Base-by-base conservation (phyloP, 1,140 invertebrate genomes). In the Drosophila aff. region DNA sequence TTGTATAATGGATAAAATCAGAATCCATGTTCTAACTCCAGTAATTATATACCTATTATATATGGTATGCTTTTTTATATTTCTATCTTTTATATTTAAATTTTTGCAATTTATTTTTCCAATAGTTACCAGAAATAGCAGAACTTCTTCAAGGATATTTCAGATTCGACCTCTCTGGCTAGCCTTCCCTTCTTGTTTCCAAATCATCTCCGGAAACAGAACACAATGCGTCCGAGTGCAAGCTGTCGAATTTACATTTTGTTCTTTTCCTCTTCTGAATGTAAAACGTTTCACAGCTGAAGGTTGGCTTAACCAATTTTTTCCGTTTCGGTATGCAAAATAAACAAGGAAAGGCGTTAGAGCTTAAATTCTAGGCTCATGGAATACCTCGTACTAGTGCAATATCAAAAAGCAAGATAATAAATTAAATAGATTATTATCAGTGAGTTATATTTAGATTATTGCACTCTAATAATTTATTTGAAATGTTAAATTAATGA, bases 211-310 rank as follows among this genome's bases (percentile, higher is more conserved):
- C 23, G 47, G 43, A 63, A 18, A 21, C 7, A 16, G 38, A 64
- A 49, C 49, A 69, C 67, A n/a, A 50, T 50, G 66, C 73, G 55
- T 62, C 38, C 52, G 66, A 62, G 23, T 68, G 82, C 79, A 71
- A 72, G 28, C 77, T 85, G 82, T 72, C 75, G 61, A 61, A 66
- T 76, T 86, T 86, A 65, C 82, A 85, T 86, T 86, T 82, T 15
- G 31, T 28, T 23, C 18, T 38, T 55, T 69, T 11, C 46, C 40
- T 60, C 66, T 58, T 41, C 49, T 63, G 62, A 82, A 50, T 74
- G 58, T 64, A 69, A 83, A 61, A 66, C 43, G 38, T 72, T 68
- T 50, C 31, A 43, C 71, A 60, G 60, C 75, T 79, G 36, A 65
- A 79, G 77, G 65, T 60, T 82, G 55, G 57, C 78, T 82, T 71